Evolutionary conservation across 2,113 vertebrate genomes (phyloP).

Genomic region (Triplophysa rosa): DNA sequence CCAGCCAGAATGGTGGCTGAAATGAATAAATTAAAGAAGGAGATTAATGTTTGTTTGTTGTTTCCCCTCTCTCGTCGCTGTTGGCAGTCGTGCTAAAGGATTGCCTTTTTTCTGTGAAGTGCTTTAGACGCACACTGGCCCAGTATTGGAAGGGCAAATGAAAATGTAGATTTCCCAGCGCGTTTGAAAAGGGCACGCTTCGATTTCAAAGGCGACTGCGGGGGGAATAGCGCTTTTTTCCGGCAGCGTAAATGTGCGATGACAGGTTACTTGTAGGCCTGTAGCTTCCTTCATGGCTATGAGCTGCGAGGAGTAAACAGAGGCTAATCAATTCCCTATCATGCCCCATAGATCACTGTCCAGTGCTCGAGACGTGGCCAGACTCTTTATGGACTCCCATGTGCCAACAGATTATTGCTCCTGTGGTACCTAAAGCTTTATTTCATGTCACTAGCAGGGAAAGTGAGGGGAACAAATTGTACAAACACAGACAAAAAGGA

Average conservation of each 20-base stretch:
- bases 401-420: constrained; percentile 33
- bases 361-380: constrained; percentile 43
- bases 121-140: constrained; percentile 45
- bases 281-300: constrained; percentile 18
- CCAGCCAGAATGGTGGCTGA: constrained; percentile 49
- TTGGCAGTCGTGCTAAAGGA: constrained; percentile 37
- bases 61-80: constrained; percentile 14
- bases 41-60: constrained; percentile 46
- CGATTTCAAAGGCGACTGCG: constrained; percentile 27
- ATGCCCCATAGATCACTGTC: constrained; percentile 55
- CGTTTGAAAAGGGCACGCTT: constrained; percentile 38
- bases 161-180: constrained; percentile 45
- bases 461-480: constrained; percentile 35
- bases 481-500: constrained; percentile 42
- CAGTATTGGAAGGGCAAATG: constrained; percentile 31
- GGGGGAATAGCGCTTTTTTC: neutral
- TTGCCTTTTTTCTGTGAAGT: constrained; percentile 31
- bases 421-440: constrained; percentile 23
- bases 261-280: constrained; percentile 21
- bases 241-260: constrained; percentile 31
- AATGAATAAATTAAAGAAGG: constrained; percentile 51
- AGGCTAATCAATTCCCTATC: constrained; percentile 54
- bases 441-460: constrained; percentile 19
- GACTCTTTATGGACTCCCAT: constrained; percentile 41
- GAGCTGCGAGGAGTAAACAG: constrained; percentile 41